Evolutionary conservation across 2,113 vertebrate species (phyloP).

Genomic region (Psittacula cyanocephala): DNA sequence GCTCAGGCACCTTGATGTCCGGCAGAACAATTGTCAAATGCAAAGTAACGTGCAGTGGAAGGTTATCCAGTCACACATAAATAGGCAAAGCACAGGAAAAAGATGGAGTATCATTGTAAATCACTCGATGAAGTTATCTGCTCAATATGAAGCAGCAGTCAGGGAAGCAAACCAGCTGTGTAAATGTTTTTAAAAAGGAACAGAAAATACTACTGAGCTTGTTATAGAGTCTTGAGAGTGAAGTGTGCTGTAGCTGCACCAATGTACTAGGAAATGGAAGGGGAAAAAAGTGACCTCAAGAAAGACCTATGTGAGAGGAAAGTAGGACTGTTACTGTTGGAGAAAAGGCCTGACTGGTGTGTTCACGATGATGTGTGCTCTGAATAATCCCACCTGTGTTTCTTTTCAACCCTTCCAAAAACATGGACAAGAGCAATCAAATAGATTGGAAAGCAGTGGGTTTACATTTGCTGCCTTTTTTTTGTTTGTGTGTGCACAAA

Average conservation of each 20-base stretch:
- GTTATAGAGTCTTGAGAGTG: background rate
- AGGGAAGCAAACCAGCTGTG: background rate
- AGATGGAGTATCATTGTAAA: background rate
- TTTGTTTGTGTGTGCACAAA: background rate
- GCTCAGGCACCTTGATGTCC: background rate
- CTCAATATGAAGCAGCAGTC: background rate
- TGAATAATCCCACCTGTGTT: background rate
- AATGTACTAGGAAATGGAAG: background rate
- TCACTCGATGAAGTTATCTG: background rate
- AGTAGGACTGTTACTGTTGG: background rate
- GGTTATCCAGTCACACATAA: background rate
- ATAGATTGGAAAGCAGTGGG: background rate
- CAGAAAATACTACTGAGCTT: background rate
- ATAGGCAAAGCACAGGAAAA: background rate
- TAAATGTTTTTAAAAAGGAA: background rate
- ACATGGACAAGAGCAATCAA: background rate
- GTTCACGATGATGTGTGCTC: background rate
- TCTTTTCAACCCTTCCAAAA: background rate
- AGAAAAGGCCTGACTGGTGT: background rate
- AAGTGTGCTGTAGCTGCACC: background rate
- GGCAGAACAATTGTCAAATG: background rate
- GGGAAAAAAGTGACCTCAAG: background rate
- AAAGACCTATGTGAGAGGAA: background rate
- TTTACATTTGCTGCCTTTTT: background rate
- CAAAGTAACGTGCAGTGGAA: background rate